phyloP scores from a whole-genome alignment of 2,888 invertebrate species.

The Phortica okadai region DNA sequence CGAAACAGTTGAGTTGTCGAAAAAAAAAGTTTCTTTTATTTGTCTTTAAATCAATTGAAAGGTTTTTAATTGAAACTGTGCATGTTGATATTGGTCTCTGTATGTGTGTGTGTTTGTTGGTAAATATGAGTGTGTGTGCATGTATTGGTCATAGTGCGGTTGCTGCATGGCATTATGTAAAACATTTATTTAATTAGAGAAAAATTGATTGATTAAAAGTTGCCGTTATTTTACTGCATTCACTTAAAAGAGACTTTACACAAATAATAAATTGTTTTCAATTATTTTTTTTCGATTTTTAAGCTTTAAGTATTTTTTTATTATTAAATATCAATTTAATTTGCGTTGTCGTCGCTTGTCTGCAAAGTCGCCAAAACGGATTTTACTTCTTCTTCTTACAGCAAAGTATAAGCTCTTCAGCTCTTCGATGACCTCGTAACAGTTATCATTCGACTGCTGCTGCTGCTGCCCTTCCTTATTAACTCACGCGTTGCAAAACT shows the following conservation, averaged over 20 bases:
- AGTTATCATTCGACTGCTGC: slow-evolving; percentile 34
- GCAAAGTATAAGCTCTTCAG: background rate
- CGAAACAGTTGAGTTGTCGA: background rate
- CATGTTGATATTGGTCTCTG: background rate
- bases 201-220: too few species aligned
- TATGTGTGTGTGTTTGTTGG: background rate
- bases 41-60: slow-evolving; percentile 15
- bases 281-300: too few species aligned
- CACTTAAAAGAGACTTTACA: too few species aligned
- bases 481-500: slow-evolving; percentile 56
- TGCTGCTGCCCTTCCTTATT: slow-evolving; percentile 43
- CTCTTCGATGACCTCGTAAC: background rate
- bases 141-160: background rate
- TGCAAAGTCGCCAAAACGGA: too few species aligned
- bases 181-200: too few species aligned
- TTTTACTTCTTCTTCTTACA: too few species aligned
- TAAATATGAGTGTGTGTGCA: background rate
- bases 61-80: slow-evolving; percentile 17
- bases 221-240: background rate
- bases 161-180: too few species aligned
- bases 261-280: too few species aligned
- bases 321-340: too few species aligned
- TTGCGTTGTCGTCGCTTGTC: too few species aligned
- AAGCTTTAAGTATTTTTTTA: too few species aligned
- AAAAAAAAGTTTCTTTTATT: background rate